phyloP scores from a whole-genome alignment of 2,888 invertebrate genomes.

The Sesia apiformis region DNA sequence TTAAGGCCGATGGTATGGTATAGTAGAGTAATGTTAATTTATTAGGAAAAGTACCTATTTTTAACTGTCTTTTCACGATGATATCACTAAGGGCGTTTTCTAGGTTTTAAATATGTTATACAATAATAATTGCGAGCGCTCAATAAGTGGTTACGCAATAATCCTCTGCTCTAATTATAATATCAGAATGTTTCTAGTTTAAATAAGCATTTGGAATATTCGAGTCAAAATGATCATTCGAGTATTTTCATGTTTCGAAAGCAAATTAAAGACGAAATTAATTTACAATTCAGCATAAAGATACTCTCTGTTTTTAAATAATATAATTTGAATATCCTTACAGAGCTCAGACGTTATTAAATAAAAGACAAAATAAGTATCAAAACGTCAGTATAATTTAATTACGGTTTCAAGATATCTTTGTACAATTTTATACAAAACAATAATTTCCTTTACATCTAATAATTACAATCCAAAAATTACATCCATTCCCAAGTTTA shows the following conservation, averaged over 20 bases:
- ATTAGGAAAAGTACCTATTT: too few species aligned
- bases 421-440: constrained; percentile 73
- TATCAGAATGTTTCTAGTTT: too few species aligned
- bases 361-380: constrained; percentile 59
- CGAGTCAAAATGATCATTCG: not conserved
- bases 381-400: constrained; percentile 74
- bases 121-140: too few species aligned
- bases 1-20: too few species aligned
- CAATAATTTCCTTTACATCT: constrained; percentile 68
- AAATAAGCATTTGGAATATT: not conserved
- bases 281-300: not conserved
- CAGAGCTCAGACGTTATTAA: constrained; percentile 15
- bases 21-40: too few species aligned
- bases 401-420: constrained; percentile 69
- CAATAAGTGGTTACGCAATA: too few species aligned
- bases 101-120: too few species aligned
- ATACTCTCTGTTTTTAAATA: not conserved
- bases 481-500: constrained; percentile 70
- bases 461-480: constrained; percentile 74
- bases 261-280: not conserved
- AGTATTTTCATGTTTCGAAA: not conserved
- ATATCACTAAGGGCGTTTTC: too few species aligned
- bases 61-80: too few species aligned
- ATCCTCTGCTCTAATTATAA: too few species aligned
- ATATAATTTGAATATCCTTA: not conserved